Percentiles rank a stretch among this genome's conserved stretches.
Conservation (phyloP, 2,888 invertebrate species). For the Erynnis tages region DNA sequence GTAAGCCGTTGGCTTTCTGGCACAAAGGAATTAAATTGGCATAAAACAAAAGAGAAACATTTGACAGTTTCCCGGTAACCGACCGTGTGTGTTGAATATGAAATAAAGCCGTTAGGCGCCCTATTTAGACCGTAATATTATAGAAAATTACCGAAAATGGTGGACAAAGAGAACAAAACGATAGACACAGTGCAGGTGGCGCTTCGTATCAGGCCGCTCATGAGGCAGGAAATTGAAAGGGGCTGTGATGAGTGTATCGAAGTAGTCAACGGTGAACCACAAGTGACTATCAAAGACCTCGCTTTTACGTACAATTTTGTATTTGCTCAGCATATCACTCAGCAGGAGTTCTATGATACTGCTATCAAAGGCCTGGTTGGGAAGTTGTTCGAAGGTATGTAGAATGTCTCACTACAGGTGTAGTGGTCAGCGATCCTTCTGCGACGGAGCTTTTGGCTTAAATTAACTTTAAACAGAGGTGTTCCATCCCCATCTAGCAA, state of each 20-base stretch:
- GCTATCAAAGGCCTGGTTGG: conserved; percentile 87
- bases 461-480: too few species aligned
- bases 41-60: conserved; percentile 32
- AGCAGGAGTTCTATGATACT: conserved; percentile 87
- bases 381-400: conserved; percentile 88
- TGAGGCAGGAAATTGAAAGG: conserved; percentile 85
- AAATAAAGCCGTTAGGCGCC: conserved; percentile 29
- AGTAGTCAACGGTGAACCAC: conserved; percentile 83
- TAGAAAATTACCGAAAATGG: conserved; percentile 49
- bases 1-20: conserved; percentile 3
- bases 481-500: too few species aligned
- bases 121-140: neutral
- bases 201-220: conserved; percentile 90
- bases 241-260: conserved; percentile 89
- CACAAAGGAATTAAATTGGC: too few species aligned
- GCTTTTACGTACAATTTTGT: conserved; percentile 93
- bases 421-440: too few species aligned
- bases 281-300: conserved; percentile 87
- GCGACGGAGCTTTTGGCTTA: too few species aligned
- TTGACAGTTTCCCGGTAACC: conserved; percentile 33
- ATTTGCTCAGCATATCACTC: conserved; percentile 85
- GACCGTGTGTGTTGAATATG: conserved; percentile 33
- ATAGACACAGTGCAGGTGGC: conserved; percentile 88
- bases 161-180: conserved; percentile 53
- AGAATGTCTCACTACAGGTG: neutral